phyloP scores from a whole-genome alignment of 2,888 invertebrate species.

The Netelia inedita region DNA sequence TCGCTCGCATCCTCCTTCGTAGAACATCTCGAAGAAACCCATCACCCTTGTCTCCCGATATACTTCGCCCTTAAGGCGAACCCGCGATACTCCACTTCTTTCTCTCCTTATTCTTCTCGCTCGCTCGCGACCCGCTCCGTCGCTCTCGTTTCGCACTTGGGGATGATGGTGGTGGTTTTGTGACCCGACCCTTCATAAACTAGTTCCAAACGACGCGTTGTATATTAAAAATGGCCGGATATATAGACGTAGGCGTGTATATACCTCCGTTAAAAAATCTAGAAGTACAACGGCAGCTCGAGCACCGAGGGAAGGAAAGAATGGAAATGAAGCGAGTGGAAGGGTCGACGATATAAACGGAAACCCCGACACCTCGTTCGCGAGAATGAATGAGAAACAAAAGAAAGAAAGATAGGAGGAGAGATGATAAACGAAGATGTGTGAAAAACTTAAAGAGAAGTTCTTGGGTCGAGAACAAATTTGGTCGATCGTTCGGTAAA shows the following conservation, averaged over 20 bases:
- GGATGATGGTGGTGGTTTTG: conserved; percentile 50
- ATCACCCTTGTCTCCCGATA: conserved; percentile 55
- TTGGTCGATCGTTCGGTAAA: neutral
- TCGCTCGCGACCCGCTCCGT: neutral
- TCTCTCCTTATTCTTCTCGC: conserved; percentile 57
- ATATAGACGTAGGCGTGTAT: conserved; percentile 84
- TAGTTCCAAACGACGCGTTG: conserved; percentile 84
- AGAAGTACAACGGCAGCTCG: conserved; percentile 74
- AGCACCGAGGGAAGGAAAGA: neutral
- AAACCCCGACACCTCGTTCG: conserved; percentile 78
- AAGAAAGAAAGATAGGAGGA: neutral
- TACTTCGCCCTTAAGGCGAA: conserved; percentile 70
- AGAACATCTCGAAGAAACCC: conserved; percentile 57
- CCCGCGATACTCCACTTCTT: conserved; percentile 65
- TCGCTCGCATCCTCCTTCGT: conserved; percentile 54
- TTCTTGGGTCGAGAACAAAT: neutral
- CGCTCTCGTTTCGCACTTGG: conserved; percentile 50
- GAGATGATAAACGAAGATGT: neutral
- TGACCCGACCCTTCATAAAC: conserved; percentile 85
- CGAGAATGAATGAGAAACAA: conserved; percentile 68
- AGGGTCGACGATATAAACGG: neutral
- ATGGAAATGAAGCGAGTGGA: conserved; percentile 16
- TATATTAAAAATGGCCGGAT: conserved; percentile 81
- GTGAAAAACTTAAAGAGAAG: neutral
- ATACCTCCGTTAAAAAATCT: conserved; percentile 80